Conservation (phyloP, 92 coral and sea anemone species). For the Porites lobata region DNA sequence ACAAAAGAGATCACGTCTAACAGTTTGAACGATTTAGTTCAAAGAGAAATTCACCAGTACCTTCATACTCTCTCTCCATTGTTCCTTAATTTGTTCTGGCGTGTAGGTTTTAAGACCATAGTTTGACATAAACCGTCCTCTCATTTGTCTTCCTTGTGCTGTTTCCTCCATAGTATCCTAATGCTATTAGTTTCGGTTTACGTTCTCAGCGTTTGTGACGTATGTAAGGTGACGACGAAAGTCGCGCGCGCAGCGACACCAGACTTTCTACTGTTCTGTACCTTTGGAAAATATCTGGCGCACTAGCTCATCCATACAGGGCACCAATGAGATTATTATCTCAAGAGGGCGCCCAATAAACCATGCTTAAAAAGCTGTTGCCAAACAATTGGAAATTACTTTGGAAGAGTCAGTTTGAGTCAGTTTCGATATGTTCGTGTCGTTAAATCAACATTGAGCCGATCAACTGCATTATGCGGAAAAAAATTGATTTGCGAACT, state of each 20-base stretch:
- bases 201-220: constrained; percentile 18
- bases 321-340: no score
- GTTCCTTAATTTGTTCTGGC: constrained; percentile 91
- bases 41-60: constrained; percentile 28
- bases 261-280: no score
- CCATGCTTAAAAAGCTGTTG: no score
- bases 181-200: not conserved
- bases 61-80: constrained; percentile 92
- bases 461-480: no score
- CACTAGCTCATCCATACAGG: no score
- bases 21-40: not conserved
- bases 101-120: constrained; percentile 90
- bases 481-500: no score
- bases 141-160: not conserved
- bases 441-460: no score
- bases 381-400: no score
- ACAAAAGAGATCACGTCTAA: not conserved
- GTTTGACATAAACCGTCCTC: constrained; percentile 73
- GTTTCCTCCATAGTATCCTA: constrained; percentile 14
- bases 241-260: not conserved
- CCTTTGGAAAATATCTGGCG: no score
- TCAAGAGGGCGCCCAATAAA: no score
- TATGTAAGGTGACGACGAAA: not conserved
- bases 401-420: no score
- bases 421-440: no score